Base-by-base conservation (phyloP, 2,888 invertebrate species). In the Ferdinandea cuprea region DNA sequence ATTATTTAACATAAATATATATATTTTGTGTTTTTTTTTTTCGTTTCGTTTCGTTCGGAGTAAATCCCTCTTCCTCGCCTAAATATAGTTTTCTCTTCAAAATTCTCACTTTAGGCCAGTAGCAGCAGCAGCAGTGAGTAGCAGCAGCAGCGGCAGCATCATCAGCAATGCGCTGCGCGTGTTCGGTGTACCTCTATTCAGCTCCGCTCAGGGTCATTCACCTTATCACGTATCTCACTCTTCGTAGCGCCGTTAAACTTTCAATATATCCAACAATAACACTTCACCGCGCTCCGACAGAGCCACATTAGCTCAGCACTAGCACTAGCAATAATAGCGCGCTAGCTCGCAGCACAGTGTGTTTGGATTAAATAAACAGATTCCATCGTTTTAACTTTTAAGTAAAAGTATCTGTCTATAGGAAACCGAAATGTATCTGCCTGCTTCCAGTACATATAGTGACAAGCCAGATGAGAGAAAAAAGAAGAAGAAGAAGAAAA, bases 291-390 rank as follows among this genome's bases (percentile, higher is more conserved):
- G 8, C 35, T 15, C n/a, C 56, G 48, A 44, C 46, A 25, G 46
- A 54, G 28, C 44, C 54, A 13, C 65, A 35, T 25, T 48, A 50
- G 19, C 19, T 9, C 28, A 17, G 48, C 7, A 28, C 40, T 44
- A 32, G 42, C 44, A 40, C 19, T 25, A 25, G 5, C n/a, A n/a
- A n/a, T n/a, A n/a, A n/a, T n/a, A n/a, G n/a, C n/a, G n/a, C 25
- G 25, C 50, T 30, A 69, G 40, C 73, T 46, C 40, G 17, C 32
- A 37, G 17, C 44, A 44, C 44, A 44, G 19, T 21, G 13, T 66
- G 56, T 50, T n/a, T 56, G 56, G 74, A 74, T 74, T 74, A 74
- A 66, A 58, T 46, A 63, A 72, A 72, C 72, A 72, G 35, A 72
- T 72, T 72, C 35, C 72, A 61, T 63, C 72, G 72, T 42, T 61